phyloP scores from a whole-genome alignment of 2,797 vertebrate genomes.

The Phrynocephalus forsythii region DNA sequence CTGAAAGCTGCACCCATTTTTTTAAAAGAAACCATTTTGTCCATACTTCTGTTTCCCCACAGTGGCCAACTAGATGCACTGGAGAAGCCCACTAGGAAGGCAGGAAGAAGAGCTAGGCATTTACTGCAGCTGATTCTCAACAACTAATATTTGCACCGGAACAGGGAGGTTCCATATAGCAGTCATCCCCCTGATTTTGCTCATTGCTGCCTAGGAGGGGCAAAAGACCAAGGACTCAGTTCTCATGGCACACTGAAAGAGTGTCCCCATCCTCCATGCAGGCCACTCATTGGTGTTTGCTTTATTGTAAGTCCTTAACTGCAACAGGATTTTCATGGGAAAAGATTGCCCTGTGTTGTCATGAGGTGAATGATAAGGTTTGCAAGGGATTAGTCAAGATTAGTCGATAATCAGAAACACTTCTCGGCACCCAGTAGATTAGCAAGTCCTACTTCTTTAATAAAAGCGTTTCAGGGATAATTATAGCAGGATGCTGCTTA shows the following conservation, averaged over 20 bases:
- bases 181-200: not conserved
- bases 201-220: too few species aligned
- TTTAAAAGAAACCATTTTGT: not conserved
- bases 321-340: conserved; percentile 38
- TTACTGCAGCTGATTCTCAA: not conserved
- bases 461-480: conserved; percentile 19
- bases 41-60: not conserved
- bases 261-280: not conserved
- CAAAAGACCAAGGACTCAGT: not conserved
- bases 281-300: not conserved
- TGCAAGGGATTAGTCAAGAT: conserved; percentile 56
- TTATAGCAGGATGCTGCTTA: conserved; percentile 32
- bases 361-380: conserved; percentile 47
- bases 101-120: not conserved
- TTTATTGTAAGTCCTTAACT: not conserved
- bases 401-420: conserved; percentile 56
- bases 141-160: not conserved
- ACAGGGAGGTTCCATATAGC: not conserved
- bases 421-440: conserved; percentile 51
- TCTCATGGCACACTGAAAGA: not conserved
- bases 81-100: not conserved
- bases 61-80: not conserved
- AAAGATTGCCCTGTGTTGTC: conserved; percentile 27
- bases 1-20: not conserved
- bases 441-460: conserved; percentile 43